Conservation (phyloP, 64 coral and sea anemone genomes). For the Montipora foliosa region DNA sequence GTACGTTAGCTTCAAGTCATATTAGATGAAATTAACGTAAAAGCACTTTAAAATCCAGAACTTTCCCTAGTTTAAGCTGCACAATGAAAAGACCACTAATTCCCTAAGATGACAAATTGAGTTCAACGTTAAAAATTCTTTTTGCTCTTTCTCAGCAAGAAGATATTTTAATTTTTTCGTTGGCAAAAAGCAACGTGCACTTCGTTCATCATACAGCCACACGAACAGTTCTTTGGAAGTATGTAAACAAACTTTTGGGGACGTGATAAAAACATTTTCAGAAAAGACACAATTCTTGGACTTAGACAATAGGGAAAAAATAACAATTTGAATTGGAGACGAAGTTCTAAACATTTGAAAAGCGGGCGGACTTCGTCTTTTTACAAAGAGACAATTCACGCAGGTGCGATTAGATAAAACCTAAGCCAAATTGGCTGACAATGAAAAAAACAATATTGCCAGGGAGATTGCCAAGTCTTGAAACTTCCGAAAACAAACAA, state of each 20-base stretch:
- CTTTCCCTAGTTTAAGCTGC: too few relatives aligned
- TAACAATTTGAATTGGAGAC: too few relatives aligned
- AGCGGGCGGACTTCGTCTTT: not conserved
- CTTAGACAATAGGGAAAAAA: not conserved
- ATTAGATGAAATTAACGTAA: too few relatives aligned
- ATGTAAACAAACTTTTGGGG: not conserved
- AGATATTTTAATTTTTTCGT: not conserved
- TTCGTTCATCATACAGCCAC: not conserved
- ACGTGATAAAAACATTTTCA: not conserved
- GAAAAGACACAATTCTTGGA: not conserved
- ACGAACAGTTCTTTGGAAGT: not conserved
- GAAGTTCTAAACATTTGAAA: not conserved
- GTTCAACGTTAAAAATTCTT: too few relatives aligned
- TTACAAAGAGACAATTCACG: not conserved
- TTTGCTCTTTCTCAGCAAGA: too few relatives aligned
- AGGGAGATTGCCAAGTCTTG: not conserved
- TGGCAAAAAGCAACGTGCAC: not conserved
- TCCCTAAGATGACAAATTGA: too few relatives aligned
- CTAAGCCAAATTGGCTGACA: not conserved
- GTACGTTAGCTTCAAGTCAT: too few relatives aligned
- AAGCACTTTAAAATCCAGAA: too few relatives aligned
- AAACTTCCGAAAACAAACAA: conserved; percentile 13
- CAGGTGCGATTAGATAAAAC: not conserved
- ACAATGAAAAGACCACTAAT: too few relatives aligned
- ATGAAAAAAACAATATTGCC: not conserved